Evolutionary conservation across 1,140 invertebrate species (phyloP), one percentile per base, ranked within the genome.

Genomic region (Episyrphus balteatus): DNA sequence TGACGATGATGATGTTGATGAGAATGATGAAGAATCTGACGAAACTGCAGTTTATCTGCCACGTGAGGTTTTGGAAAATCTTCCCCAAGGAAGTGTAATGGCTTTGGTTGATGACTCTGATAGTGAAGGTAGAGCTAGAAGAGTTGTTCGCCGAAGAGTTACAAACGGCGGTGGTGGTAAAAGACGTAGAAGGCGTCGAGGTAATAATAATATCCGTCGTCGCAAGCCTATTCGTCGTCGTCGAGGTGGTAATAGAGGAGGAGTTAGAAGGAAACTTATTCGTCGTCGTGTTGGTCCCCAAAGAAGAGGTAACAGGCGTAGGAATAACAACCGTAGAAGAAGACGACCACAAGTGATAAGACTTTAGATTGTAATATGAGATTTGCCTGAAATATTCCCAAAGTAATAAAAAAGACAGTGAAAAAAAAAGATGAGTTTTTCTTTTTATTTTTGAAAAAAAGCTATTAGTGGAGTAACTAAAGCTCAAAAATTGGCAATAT

Each of bases 41-140:
- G 14, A 19, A 31, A 14, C 36, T n/a, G 36, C n/a, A 38, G 11
- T 13, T n/a, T 5, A 5, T 8, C 21, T 26, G 47, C 62, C 62
- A 9, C 62, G 62, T 13, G 53, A 59, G 43, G 58, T 58, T 1
- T 53, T 65, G 31, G 58, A 65, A 34, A 54, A 59, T 53, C 65
- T 65, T n/a, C 62, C 62, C 39, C 58, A 65, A 18, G 62, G 62
- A 21, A 61, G 62, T 12, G 60, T 65, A 0, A 62, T 65, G 3
- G 62, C 62, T 2, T 51, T 65, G 2, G 61, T 65, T 59, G 62
- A 65, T 39, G 52, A 58, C 10, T 49, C 59, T 1, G 55, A 65
- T 39, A 41, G 26, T 10, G 39, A 42, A 17, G 61, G 57, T 50
- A 59, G 62, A 9, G 58, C 62, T 54, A 65, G 62, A 2, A 62